These are phyloP conservation scores for Eledona agricola DNA, from an alignment of 2,888 invertebrate species.

Conservation along the genomic window DNA sequence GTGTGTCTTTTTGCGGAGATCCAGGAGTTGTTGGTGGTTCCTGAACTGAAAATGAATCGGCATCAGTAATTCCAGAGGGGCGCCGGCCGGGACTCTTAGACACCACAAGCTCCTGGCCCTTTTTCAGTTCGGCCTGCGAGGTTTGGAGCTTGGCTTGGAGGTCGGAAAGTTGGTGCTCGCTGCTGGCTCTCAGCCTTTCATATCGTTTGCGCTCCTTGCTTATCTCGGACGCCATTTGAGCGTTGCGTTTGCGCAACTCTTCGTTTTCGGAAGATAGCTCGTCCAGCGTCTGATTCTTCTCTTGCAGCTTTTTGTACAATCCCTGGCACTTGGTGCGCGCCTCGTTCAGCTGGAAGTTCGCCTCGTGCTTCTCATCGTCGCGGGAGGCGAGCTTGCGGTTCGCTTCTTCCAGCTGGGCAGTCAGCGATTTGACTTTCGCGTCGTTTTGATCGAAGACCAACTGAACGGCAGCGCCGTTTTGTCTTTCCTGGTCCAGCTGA, in stretches of 20 bases:
- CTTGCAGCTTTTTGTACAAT: constrained; percentile 41
- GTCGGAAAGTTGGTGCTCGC: constrained; percentile 56
- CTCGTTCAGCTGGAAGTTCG: constrained; percentile 16
- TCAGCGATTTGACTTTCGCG: constrained; percentile 43
- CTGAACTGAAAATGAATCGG: constrained; percentile 58
- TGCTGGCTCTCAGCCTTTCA: constrained; percentile 51
- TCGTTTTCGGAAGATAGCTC: constrained; percentile 43
- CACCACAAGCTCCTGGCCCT: constrained; percentile 56
- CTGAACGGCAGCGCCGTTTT: constrained; percentile 48
- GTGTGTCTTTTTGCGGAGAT: constrained; percentile 52
- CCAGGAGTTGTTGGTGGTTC: constrained; percentile 57
- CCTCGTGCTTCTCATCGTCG: constrained; percentile 32
- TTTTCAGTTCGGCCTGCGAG: constrained; percentile 54
- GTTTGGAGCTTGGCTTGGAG: constrained; percentile 56
- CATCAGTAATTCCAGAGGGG: constrained; percentile 53
- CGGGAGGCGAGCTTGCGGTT: constrained; percentile 38
- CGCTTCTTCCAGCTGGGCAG: constrained; percentile 42
- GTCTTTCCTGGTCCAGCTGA: constrained; percentile 48
- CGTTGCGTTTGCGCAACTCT: constrained; percentile 44
- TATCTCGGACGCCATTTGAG: constrained; percentile 38
- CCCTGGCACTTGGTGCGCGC: constrained; percentile 3
- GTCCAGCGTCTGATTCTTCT: constrained; percentile 43
- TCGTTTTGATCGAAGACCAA: constrained; percentile 51
- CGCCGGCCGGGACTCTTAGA: constrained; percentile 38
- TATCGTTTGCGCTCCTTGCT: constrained; percentile 45